Evolutionary conservation across 2,113 vertebrate genomes (phyloP).

Genomic region (Poeciliopsis prolifica): DNA sequence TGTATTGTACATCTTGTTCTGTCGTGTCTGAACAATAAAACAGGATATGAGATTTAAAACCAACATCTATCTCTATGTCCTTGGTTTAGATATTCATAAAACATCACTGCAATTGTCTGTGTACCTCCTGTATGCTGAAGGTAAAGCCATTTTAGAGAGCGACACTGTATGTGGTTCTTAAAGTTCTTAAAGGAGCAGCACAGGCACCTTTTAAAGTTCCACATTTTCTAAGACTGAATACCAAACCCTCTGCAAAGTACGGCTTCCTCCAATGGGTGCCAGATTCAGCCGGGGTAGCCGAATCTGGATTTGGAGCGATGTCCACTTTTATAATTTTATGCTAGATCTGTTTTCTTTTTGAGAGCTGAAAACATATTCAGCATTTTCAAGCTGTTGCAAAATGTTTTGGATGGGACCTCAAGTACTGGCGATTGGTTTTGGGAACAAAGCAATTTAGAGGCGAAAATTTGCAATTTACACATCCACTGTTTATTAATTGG

Average conservation of each 20-base stretch:
- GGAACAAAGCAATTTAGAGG: not conserved
- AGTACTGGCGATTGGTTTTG: not conserved
- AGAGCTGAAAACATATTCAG: not conserved
- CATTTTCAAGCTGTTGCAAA: not conserved
- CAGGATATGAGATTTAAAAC: conserved; percentile 67
- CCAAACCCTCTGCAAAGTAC: no score
- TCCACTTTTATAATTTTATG: no score
- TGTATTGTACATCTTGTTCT: conserved; percentile 59
- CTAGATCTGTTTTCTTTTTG: not conserved
- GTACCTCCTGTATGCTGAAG: no score
- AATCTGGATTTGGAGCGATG: no score
- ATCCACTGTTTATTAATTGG: not conserved
- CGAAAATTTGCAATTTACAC: not conserved
- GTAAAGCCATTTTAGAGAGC: no score
- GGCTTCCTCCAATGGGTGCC: no score
- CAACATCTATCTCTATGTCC: conserved; percentile 37
- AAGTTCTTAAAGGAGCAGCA: no score
- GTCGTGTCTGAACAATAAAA: conserved; percentile 76
- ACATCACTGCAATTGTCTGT: no score
- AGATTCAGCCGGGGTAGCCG: no score
- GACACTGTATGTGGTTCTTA: no score
- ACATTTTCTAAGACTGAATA: no score
- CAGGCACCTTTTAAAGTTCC: no score
- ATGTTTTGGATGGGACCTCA: not conserved
- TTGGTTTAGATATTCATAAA: not conserved